A percentile compares a stretch with the other conserved stretches of the same genome.
These are phyloP conservation scores for Crax fasciolata DNA, from an alignment of 2,797 vertebrate genomes.

Conservation along the genomic window DNA sequence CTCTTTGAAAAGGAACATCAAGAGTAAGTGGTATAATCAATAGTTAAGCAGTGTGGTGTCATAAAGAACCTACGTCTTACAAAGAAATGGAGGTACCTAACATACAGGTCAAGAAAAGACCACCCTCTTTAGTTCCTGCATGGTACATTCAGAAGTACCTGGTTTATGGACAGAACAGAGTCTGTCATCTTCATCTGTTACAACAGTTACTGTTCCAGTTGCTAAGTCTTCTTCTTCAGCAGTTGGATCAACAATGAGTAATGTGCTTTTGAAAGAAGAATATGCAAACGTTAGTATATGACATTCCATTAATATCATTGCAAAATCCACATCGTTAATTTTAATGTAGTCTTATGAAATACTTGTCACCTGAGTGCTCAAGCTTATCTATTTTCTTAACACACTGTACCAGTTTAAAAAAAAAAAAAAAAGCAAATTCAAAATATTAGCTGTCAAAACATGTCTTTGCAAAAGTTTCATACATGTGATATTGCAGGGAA, in stretches of 20 bases:
- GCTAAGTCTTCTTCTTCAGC: slow-evolving; percentile 92
- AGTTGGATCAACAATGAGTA: slow-evolving; percentile 93
- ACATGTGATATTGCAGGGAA: not conserved
- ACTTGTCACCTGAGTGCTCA: not conserved
- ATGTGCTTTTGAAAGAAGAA: slow-evolving; percentile 81
- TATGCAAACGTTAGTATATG: not conserved
- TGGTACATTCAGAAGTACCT: slow-evolving; percentile 81
- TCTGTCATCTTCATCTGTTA: slow-evolving; percentile 90
- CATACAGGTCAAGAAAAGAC: not conserved
- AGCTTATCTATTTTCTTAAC: not conserved
- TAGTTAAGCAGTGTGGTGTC: not conserved
- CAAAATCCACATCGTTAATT: not conserved
- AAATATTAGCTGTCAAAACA: not conserved
- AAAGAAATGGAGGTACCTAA: not conserved
- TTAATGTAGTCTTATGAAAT: not conserved
- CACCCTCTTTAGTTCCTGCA: not conserved
- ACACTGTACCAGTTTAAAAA: not conserved
- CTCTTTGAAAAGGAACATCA: not conserved
- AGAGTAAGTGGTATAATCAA: not conserved
- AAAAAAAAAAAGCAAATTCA: not conserved
- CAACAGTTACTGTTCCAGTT: slow-evolving; percentile 89
- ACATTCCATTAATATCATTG: not conserved
- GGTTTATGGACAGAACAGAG: slow-evolving; percentile 94
- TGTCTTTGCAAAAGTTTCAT: not conserved
- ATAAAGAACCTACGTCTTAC: not conserved